These are phyloP conservation scores for Cryptus armator DNA, from an alignment of 2,888 invertebrate genomes.

Conservation along the genomic window DNA sequence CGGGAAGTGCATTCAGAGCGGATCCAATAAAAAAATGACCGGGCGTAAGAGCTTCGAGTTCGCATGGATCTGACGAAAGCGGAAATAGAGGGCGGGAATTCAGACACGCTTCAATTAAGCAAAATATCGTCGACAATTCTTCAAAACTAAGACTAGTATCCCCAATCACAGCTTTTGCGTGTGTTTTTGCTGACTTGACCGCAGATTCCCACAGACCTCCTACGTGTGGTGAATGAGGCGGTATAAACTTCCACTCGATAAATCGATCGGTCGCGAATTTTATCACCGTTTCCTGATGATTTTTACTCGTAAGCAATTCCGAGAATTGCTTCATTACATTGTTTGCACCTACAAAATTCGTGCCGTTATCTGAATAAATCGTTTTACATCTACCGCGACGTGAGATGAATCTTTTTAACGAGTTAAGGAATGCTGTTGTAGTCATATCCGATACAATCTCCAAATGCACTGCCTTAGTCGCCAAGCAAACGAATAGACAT, in stretches of 20 bases:
- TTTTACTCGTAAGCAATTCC: slow-evolving; percentile 16
- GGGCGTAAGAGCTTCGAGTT: slow-evolving; percentile 1
- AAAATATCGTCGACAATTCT: slow-evolving; percentile 68
- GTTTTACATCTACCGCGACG: slow-evolving; percentile 43
- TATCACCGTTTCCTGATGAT: slow-evolving; percentile 33
- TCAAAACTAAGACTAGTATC: slow-evolving; percentile 71
- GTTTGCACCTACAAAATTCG: slow-evolving; percentile 65
- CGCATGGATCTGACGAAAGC: slow-evolving; percentile 47
- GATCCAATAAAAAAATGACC: slow-evolving; percentile 18
- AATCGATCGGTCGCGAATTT: slow-evolving; percentile 24
- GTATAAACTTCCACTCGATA: slow-evolving; percentile 74
- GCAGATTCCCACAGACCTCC: slow-evolving; percentile 78
- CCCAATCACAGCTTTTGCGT: slow-evolving; percentile 72
- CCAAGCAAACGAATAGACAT: slow-evolving; percentile 59
- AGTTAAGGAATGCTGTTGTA: slow-evolving; percentile 56
- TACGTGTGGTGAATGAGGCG: slow-evolving; percentile 73
- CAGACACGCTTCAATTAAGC: slow-evolving; percentile 35
- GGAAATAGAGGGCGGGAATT: slow-evolving; percentile 67
- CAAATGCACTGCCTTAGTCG: slow-evolving; percentile 54
- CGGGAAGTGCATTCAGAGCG: not conserved
- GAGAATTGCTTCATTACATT: slow-evolving; percentile 35
- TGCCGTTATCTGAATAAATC: slow-evolving; percentile 62
- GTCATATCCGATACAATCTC: slow-evolving; percentile 51
- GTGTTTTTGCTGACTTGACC: slow-evolving; percentile 76
- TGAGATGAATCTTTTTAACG: slow-evolving; percentile 55